phyloP scores from a whole-genome alignment of 2,888 invertebrate species.

The Andrena bucephala region DNA sequence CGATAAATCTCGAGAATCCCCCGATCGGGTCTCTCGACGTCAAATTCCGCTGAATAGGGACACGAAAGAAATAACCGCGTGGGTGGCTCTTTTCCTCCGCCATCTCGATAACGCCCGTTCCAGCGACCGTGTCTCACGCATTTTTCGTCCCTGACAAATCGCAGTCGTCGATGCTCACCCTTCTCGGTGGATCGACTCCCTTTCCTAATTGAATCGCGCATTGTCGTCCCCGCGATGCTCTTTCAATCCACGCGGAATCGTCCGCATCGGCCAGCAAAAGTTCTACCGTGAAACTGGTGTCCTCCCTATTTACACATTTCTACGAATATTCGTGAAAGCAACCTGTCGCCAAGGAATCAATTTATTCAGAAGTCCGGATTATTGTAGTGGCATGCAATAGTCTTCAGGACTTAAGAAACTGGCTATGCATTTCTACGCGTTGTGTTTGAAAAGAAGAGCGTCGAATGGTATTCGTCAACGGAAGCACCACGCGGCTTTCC shows the following conservation, averaged over 20 bases:
- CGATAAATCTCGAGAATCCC: slow-evolving; percentile 53
- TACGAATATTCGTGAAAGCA: too few relatives aligned
- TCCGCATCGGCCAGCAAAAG: neutral
- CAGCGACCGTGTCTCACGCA: slow-evolving; percentile 40
- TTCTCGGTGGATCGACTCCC: slow-evolving; percentile 19
- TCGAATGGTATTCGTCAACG: neutral
- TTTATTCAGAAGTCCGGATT: too few relatives aligned
- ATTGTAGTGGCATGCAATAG: too few relatives aligned
- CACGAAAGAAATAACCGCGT: slow-evolving; percentile 51
- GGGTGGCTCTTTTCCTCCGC: slow-evolving; percentile 56
- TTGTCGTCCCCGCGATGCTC: neutral
- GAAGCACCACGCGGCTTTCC: neutral
- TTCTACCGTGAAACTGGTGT: neutral
- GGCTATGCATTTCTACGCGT: neutral
- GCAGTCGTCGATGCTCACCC: slow-evolving; percentile 36
- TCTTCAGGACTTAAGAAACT: neutral
- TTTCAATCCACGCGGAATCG: neutral
- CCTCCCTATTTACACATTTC: neutral
- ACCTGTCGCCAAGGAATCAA: too few relatives aligned
- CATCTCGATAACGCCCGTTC: slow-evolving; percentile 56
- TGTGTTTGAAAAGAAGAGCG: neutral
- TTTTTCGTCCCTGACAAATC: slow-evolving; percentile 62
- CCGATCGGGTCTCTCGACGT: slow-evolving; percentile 41
- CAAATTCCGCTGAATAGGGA: slow-evolving; percentile 54
- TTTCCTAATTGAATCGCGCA: slow-evolving; percentile 38